phyloP scores from a whole-genome alignment of 2,797 vertebrate species.

The Carcharodon carcharias region DNA sequence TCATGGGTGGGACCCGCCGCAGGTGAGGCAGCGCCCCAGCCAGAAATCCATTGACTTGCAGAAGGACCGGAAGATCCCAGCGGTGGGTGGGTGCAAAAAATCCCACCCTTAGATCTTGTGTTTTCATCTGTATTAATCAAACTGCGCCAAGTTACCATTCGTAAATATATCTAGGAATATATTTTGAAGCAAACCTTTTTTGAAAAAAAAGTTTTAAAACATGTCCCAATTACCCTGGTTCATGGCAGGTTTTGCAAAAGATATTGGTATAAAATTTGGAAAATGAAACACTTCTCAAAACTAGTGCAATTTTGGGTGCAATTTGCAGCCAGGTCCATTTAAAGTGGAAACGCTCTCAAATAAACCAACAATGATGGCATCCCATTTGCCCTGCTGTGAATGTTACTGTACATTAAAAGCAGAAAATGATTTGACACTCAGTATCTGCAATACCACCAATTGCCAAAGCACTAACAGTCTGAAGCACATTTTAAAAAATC shows the following conservation, averaged over 20 bases:
- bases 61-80: too few relatives aligned
- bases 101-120: not conserved
- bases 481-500: not conserved
- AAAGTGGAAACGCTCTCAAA: not conserved
- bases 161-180: too few relatives aligned
- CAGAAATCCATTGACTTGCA: too few relatives aligned
- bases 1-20: too few relatives aligned
- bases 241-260: not conserved
- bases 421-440: not conserved
- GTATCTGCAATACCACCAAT: not conserved
- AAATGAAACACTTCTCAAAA: not conserved
- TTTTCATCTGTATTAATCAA: not conserved
- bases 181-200: too few relatives aligned
- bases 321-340: not conserved
- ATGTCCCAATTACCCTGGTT: too few relatives aligned
- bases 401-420: not conserved
- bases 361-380: not conserved
- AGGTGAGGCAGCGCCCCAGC: too few relatives aligned
- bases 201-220: too few relatives aligned
- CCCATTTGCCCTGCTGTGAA: not conserved
- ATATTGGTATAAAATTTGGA: too few relatives aligned
- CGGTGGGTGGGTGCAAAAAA: too few relatives aligned
- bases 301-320: not conserved
- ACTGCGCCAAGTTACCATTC: not conserved
- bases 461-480: not conserved